These are phyloP conservation scores for Cerceris ruficornis DNA, from an alignment of 2,888 invertebrate genomes.

Conservation along the genomic window DNA sequence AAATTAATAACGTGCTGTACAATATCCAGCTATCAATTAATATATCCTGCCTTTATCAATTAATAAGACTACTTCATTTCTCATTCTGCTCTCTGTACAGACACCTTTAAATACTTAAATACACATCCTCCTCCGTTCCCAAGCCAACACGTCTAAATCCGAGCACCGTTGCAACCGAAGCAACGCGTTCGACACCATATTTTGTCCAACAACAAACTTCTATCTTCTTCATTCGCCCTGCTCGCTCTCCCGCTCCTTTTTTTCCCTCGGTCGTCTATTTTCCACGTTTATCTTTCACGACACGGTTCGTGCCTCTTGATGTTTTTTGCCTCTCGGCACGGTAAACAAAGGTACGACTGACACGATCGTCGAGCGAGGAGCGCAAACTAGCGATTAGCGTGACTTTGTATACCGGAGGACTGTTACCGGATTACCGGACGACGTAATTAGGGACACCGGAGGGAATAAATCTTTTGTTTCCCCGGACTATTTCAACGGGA, in stretches of 20 bases:
- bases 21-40: too few relatives aligned
- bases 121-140: too few relatives aligned
- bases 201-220: neutral
- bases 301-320: conserved; percentile 3
- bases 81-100: too few relatives aligned
- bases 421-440: conserved; percentile 18
- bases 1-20: too few relatives aligned
- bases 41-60: too few relatives aligned
- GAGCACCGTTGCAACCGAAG: too few relatives aligned
- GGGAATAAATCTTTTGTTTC: conserved; percentile 30
- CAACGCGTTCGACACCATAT: too few relatives aligned
- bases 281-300: neutral
- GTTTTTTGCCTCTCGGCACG: neutral
- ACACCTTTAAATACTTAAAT: too few relatives aligned
- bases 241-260: neutral
- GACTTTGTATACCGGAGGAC: conserved; percentile 12
- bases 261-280: neutral
- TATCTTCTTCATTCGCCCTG: neutral
- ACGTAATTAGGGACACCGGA: conserved; percentile 36
- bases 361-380: neutral
- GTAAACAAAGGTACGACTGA: neutral
- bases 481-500: conserved; percentile 6
- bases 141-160: too few relatives aligned
- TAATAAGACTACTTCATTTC: too few relatives aligned
- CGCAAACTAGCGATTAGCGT: conserved; percentile 21